Evolutionary conservation across 2,888 invertebrate species (phyloP).

Genomic region (Imbricaverruca yamaguchii): DNA sequence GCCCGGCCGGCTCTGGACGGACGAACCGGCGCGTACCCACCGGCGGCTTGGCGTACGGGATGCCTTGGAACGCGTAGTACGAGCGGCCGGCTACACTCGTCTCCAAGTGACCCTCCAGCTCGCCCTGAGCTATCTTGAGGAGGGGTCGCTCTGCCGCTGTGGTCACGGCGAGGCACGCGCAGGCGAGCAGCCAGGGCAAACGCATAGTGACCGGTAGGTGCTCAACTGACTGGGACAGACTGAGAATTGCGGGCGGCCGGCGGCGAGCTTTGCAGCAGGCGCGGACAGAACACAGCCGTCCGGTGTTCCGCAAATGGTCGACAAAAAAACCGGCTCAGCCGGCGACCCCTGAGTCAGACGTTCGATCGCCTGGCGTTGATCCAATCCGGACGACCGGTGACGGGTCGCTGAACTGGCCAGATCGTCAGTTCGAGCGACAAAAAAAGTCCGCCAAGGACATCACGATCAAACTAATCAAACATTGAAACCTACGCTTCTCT

Average conservation of each 20-base stretch:
- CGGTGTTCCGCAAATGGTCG: no score
- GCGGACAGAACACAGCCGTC: no score
- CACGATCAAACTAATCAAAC: no score
- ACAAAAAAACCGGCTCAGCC: no score
- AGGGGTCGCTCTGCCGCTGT: constrained; percentile 54
- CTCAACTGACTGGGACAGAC: background rate
- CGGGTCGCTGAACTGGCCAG: no score
- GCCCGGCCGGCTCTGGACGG: background rate
- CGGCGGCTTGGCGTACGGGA: constrained; percentile 85
- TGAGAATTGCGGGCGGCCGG: background rate
- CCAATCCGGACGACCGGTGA: no score
- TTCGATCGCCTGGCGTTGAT: no score
- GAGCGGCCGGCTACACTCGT: background rate
- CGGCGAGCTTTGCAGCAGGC: background rate
- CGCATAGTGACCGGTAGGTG: background rate
- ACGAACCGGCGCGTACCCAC: constrained; percentile 49
- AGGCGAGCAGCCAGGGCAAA: background rate
- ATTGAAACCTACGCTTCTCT: no score
- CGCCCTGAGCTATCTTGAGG: constrained; percentile 73
- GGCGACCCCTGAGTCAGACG: no score
- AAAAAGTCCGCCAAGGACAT: no score
- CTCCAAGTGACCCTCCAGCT: constrained; percentile 63
- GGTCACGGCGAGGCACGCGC: constrained; percentile 29
- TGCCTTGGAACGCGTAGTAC: constrained; percentile 47
- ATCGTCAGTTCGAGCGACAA: no score